Evolutionary conservation across 2,888 invertebrate genomes (phyloP).

Genomic region (Phengaris arion): DNA sequence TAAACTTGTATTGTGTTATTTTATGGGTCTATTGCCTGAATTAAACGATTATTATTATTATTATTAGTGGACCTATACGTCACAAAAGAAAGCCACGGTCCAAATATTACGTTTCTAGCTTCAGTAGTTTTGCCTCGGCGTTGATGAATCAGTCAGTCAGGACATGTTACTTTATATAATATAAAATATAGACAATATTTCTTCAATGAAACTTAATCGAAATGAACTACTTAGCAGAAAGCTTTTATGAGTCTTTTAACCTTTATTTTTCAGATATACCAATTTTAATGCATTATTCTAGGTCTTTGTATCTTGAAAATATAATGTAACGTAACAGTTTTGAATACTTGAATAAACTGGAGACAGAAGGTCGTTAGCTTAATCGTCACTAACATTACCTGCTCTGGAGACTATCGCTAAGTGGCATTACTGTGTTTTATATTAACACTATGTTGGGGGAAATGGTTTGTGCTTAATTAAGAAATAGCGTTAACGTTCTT

Average conservation of each 20-base stretch:
- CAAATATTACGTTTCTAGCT: too few relatives aligned
- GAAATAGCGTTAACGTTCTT: background rate
- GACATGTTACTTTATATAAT: too few relatives aligned
- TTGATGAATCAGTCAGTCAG: too few relatives aligned
- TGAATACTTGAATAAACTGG: conserved; percentile 45
- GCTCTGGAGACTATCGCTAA: conserved; percentile 40
- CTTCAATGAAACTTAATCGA: background rate
- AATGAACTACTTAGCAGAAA: background rate
- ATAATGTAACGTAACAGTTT: conserved; percentile 21
- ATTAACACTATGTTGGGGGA: background rate
- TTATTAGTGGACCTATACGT: too few relatives aligned
- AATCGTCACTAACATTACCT: conserved; percentile 64
- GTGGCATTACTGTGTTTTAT: conserved; percentile 22
- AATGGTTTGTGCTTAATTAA: conserved; percentile 4
- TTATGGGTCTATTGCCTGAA: too few relatives aligned
- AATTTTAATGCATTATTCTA: background rate
- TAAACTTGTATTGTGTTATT: too few relatives aligned
- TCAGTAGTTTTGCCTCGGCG: too few relatives aligned
- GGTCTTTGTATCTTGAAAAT: background rate
- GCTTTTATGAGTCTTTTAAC: background rate
- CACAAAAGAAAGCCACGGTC: too few relatives aligned
- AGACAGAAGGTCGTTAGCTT: conserved; percentile 59
- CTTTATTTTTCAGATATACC: background rate
- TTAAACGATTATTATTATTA: too few relatives aligned
- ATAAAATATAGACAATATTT: too few relatives aligned